These are phyloP conservation scores for Nothoprocta pentlandii DNA, from an alignment of 2,113 vertebrate species.

Conservation along the genomic window DNA sequence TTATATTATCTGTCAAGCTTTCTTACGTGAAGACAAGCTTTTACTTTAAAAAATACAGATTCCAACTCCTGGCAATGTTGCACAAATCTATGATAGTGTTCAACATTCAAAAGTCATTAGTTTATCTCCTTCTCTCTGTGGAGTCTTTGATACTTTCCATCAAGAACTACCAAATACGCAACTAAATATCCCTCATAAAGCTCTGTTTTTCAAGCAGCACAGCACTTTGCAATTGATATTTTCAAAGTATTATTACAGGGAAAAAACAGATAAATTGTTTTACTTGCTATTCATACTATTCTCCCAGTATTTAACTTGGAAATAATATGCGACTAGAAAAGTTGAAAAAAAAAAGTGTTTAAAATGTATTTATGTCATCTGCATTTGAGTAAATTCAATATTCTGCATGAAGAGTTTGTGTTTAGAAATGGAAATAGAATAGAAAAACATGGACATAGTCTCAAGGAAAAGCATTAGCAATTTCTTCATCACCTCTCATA, in stretches of 20 bases:
- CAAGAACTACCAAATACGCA: background rate
- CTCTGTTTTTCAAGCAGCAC: background rate
- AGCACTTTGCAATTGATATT: background rate
- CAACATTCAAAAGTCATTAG: background rate
- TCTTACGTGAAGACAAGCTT: background rate
- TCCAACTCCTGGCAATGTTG: background rate
- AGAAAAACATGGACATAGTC: fast-evolving
- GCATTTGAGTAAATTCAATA: background rate
- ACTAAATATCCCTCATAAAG: background rate
- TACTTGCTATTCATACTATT: background rate
- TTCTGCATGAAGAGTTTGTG: background rate
- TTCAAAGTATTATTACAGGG: background rate
- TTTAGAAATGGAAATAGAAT: background rate
- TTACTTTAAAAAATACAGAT: too few relatives aligned
- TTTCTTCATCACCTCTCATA: background rate
- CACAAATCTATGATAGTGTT: background rate
- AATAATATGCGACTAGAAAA: background rate
- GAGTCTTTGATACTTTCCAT: background rate
- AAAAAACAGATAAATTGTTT: too few relatives aligned
- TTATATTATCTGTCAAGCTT: background rate
- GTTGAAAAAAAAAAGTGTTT: fast-evolving
- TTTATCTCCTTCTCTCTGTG: background rate
- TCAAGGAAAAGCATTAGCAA: background rate
- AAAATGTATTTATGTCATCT: background rate
- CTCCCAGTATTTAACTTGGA: background rate